A percentile compares a stretch with the other conserved stretches of the same genome.
phyloP scores from a whole-genome alignment of 2,888 invertebrate genomes.

The Xestobium rufovillosum region DNA sequence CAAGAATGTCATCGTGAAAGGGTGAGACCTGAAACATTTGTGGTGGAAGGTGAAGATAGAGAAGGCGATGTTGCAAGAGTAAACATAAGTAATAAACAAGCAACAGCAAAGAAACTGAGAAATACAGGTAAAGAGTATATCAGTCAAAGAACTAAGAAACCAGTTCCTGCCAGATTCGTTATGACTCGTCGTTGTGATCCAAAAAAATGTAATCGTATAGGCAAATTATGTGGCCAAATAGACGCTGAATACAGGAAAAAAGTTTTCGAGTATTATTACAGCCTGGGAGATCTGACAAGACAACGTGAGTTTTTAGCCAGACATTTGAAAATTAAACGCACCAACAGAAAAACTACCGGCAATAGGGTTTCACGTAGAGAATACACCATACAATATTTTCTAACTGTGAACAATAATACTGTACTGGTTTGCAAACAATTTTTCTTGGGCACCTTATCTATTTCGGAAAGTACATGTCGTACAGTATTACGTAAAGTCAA shows the following conservation, averaged over 20 bases:
- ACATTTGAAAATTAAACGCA: slow-evolving; percentile 8
- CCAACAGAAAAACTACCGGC: slow-evolving; percentile 14
- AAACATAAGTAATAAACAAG: too few species aligned
- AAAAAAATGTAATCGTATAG: slow-evolving; percentile 12
- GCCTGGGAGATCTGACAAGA: slow-evolving; percentile 9
- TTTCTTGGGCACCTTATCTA: slow-evolving; percentile 14
- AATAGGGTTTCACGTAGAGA: slow-evolving; percentile 12
- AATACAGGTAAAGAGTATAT: too few species aligned
- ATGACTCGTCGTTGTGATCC: slow-evolving; percentile 11
- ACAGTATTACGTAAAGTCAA: slow-evolving; percentile 12
- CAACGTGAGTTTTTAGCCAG: slow-evolving; percentile 18
- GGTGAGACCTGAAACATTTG: too few species aligned
- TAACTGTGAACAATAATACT: slow-evolving; percentile 6
- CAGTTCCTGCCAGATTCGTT: slow-evolving; percentile 12
- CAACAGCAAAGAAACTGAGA: too few species aligned
- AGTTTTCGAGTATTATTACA: slow-evolving; percentile 13
- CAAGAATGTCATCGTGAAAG: too few species aligned
- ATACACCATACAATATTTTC: slow-evolving; percentile 13
- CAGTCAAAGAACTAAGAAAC: slow-evolving; percentile 11
- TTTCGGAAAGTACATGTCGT: slow-evolving; percentile 12
- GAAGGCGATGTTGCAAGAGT: too few species aligned
- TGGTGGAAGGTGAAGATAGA: too few species aligned
- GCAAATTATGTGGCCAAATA: slow-evolving; percentile 12
- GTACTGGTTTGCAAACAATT: slow-evolving; percentile 15
- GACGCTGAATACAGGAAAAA: slow-evolving; percentile 9